Evolutionary conservation across 2,113 vertebrate species (phyloP).

Genomic region (Elephas maximus): DNA sequence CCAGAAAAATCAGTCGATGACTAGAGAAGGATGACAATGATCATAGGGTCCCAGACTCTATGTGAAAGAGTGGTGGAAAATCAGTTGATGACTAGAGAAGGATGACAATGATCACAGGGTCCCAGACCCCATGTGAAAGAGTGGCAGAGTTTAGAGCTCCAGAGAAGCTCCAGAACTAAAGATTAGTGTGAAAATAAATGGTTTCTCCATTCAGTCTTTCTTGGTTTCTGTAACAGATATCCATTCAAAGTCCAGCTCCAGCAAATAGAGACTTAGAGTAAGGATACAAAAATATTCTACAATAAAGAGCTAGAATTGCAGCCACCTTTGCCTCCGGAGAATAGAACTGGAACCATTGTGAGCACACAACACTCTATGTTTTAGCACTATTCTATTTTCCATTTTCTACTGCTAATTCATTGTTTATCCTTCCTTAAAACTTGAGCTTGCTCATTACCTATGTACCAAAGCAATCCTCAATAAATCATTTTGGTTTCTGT

Average conservation of each 20-base stretch:
- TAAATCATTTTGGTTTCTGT: neutral
- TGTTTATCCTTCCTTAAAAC: neutral
- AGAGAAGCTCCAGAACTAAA: neutral
- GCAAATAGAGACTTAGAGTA: neutral
- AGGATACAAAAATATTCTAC: neutral
- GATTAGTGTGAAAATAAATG: neutral
- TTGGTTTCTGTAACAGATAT: neutral
- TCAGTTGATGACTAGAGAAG: neutral
- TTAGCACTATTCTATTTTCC: neutral
- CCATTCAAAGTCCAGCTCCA: neutral
- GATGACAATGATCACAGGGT: neutral
- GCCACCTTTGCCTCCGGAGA: neutral
- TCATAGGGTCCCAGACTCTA: too few relatives aligned
- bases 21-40: neutral
- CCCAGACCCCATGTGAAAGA: rapidly evolving
- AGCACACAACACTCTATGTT: neutral
- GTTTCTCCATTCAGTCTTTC: neutral
- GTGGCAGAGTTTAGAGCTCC: neutral
- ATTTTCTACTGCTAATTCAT: neutral
- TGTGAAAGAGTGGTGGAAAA: neutral
- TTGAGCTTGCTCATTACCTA: neutral
- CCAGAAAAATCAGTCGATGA: neutral
- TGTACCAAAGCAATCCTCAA: neutral
- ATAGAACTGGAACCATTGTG: neutral
- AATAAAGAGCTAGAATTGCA: neutral